Base-by-base conservation (phyloP, 2,113 vertebrate genomes). In the Bostrychus sinensis region DNA sequence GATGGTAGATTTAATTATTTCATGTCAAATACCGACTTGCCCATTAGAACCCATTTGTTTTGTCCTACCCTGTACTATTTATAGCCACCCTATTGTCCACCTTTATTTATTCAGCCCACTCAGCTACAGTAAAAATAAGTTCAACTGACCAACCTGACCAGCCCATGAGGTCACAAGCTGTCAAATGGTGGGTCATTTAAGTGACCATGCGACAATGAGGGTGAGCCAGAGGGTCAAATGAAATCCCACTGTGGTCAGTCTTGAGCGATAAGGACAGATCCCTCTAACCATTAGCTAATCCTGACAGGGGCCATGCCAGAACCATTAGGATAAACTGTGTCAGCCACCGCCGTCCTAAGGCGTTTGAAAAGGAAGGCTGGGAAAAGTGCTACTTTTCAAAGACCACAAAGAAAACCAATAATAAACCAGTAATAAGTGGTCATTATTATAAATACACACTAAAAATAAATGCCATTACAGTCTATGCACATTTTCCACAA, bases 321-420 rank as follows among this genome's bases (percentile, higher is more conserved):
- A 62, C 65, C 86, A 85, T 85, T 81, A 89, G 72, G 75, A 70
- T 72, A 70, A 86, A 81, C 67, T n/a, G 34, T 28, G 55, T 79
- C 64, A 78, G 81, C 59, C 50, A 1, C 45, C 30, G 3, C 62
- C 20, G 25, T 16, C 34, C 8, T 61, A 5, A 6, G 34, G 43
- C 50, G 26, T 64, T 50, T 56, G 72, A 73, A 73, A 51, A 59
- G 61, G 62, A 62, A 68, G 48, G 39, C 30, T 4, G 2, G 22
- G 42, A 50, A 50, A 74, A 81, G 71, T 77, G 72, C 17, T 22
- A 65, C 50, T 56, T 22, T 12, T 53, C 38, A 53, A 38, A 65
- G 4, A 46, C 10, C 2, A 46, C 11, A 14, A 12, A 38, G 34
- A 22, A 17, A 9, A 64, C 16, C 45, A 11, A 16, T 5, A 32